Evolutionary conservation across 2,888 invertebrate genomes (phyloP).

Genomic region (Brachypalpus laphriformis): DNA sequence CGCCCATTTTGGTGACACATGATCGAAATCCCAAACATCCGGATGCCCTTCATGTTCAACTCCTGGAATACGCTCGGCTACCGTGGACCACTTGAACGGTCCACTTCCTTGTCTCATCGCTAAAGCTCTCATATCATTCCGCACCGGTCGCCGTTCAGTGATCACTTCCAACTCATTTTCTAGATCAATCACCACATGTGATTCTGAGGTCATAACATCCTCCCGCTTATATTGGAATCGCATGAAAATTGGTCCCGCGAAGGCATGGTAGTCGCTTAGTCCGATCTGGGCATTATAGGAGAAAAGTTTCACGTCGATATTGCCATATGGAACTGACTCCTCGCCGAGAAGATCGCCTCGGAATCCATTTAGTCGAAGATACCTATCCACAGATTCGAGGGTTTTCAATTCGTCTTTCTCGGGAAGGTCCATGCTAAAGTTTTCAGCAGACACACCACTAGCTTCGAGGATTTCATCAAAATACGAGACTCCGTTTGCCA

Average conservation of each 20-base stretch:
- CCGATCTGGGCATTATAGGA: slow-evolving; percentile 80
- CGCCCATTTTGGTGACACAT: slow-evolving; percentile 81
- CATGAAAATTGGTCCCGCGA: slow-evolving; percentile 82
- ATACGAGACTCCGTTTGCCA: slow-evolving; percentile 83
- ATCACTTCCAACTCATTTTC: slow-evolving; percentile 80
- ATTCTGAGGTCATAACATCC: slow-evolving; percentile 77
- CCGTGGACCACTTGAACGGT: slow-evolving; percentile 82
- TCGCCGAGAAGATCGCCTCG: slow-evolving; percentile 82
- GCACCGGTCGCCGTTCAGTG: slow-evolving; percentile 80
- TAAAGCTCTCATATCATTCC: slow-evolving; percentile 81
- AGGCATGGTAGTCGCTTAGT: slow-evolving; percentile 81
- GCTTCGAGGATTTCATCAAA: slow-evolving; percentile 79
- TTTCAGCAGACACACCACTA: slow-evolving; percentile 78
- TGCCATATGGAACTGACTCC: slow-evolving; percentile 81
- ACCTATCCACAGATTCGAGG: slow-evolving; percentile 80
- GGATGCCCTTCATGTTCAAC: slow-evolving; percentile 81
- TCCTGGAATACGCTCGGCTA: slow-evolving; percentile 76
- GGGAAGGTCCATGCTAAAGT: slow-evolving; percentile 76
- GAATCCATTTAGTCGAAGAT: slow-evolving; percentile 80
- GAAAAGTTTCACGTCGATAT: slow-evolving; percentile 82
- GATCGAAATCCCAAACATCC: slow-evolving; percentile 81
- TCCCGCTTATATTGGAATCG: slow-evolving; percentile 78
- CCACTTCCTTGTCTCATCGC: slow-evolving; percentile 78
- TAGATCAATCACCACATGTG: slow-evolving; percentile 78
- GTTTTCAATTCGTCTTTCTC: slow-evolving; percentile 78